phyloP scores from a whole-genome alignment of 2,888 invertebrate species.

The Axea sp. region DNA sequence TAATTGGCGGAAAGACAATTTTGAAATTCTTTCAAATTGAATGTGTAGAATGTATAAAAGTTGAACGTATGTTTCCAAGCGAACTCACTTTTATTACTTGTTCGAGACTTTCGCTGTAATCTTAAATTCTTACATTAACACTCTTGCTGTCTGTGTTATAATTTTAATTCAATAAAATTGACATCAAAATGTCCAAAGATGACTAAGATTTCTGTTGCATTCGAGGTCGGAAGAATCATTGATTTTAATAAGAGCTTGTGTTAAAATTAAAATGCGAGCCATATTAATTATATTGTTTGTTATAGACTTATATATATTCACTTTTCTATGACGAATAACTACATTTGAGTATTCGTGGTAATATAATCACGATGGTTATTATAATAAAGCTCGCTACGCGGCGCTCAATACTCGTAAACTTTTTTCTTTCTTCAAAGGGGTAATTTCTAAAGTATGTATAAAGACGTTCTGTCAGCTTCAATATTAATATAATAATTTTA shows the following conservation, averaged over 20 bases:
- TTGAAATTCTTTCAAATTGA: constrained; percentile 21
- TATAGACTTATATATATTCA: no score
- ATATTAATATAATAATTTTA: constrained; percentile 14
- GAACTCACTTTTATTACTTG: constrained; percentile 5
- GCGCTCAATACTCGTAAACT: constrained; percentile 8
- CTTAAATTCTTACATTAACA: neutral
- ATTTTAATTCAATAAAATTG: no score
- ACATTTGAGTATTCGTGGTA: neutral
- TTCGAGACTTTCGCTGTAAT: constrained; percentile 9
- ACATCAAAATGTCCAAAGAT: neutral
- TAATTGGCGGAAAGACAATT: constrained; percentile 26
- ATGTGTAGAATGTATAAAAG: constrained; percentile 7
- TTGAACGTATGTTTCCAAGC: neutral
- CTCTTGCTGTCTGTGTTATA: no score
- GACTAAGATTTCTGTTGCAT: no score
- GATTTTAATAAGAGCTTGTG: constrained; percentile 4
- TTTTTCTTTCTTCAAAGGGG: constrained; percentile 6
- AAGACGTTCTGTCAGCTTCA: constrained; percentile 1
- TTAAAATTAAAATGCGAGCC: no score
- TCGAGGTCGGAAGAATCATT: no score
- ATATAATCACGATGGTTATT: constrained; percentile 17
- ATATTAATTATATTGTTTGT: no score
- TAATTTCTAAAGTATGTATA: constrained; percentile 14
- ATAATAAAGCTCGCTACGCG: constrained; percentile 13
- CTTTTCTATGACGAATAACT: constrained; percentile 7